Base-by-base conservation (phyloP, 2,797 vertebrate species). In the Australoheros facetus region DNA sequence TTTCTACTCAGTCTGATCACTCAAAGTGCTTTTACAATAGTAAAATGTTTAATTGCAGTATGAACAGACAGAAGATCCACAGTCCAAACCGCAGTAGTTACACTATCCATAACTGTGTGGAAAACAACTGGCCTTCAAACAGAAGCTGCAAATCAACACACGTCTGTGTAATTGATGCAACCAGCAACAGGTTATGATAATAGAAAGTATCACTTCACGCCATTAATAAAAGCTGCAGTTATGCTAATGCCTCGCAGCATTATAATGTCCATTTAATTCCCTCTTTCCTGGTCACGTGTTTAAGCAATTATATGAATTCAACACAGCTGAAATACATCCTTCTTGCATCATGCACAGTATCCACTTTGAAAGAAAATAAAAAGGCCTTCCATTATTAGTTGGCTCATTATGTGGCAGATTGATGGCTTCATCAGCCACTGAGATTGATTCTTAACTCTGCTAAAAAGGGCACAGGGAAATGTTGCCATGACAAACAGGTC, bases 391-490 rank as follows among this genome's bases (percentile, higher is more conserved):
- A 82, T 85, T 89, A 84, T 80, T 81, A 73, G 82, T 86, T 55
- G 77, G 81, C 87, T 93, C 90, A 85, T 93, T 93, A 92, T 83
- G 78, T 54, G 56, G 78, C 69, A 87, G 89, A 93, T 82, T 89
- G 90, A 94, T 93, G 87, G 75, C 83, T 92, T 93, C 91, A 92
- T 95, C 91, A 92, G 88, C 82, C n/a, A 19, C 84, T 12, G 75
- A 73, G 71, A 93, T 92, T 93, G 92, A 94, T 92, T 86, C 82
- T 81, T 76, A 86, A 88, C 89, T 90, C 83, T 74, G 79, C 57
- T 91, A 74, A 85, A 92, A 92, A 82, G 91, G 84, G 84, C 82
- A 87, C 71, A 59, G 83, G 84, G 82, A 89, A 84, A 87, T 83
- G 85, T 87, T 90, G 76, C 83, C 84, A 85, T 80, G 87, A 85